Conservation (phyloP, 2,888 invertebrate species). For the Machimus atricapillus region DNA sequence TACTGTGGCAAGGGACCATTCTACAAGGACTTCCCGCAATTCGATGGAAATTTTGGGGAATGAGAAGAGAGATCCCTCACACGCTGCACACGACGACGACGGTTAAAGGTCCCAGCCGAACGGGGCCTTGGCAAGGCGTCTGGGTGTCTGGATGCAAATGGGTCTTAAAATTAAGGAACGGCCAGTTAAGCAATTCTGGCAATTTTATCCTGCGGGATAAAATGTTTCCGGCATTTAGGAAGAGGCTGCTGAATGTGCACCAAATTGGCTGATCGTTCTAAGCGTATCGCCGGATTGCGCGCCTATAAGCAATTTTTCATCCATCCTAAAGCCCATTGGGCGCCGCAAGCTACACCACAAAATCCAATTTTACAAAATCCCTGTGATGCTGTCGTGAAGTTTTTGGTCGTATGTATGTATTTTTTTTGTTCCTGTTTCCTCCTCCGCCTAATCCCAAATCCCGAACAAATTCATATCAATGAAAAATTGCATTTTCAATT, state of each 20-base stretch:
- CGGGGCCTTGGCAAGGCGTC: not conserved
- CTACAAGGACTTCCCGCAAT: slow-evolving; percentile 15
- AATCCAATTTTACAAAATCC: not conserved
- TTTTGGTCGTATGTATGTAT: not conserved
- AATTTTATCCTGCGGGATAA: not conserved
- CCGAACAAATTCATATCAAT: slow-evolving; percentile 14
- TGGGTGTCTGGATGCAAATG: not conserved
- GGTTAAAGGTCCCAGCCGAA: not conserved
- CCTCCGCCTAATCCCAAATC: not conserved
- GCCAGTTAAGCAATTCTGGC: not conserved
- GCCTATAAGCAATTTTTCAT: not conserved
- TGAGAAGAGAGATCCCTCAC: not conserved
- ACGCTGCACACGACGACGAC: not conserved
- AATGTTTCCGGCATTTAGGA: not conserved
- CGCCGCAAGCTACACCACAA: not conserved
- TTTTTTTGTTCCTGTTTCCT: not conserved
- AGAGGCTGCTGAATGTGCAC: not conserved
- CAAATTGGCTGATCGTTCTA: not conserved
- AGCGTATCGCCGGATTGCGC: not conserved
- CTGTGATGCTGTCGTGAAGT: not conserved
- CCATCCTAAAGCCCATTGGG: not conserved
- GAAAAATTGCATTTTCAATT: slow-evolving; percentile 32
- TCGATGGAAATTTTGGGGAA: not conserved
- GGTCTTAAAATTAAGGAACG: not conserved
- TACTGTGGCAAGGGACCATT: not conserved